Conservation (phyloP, 2,888 invertebrate genomes). For the Sussaba pulchella region DNA sequence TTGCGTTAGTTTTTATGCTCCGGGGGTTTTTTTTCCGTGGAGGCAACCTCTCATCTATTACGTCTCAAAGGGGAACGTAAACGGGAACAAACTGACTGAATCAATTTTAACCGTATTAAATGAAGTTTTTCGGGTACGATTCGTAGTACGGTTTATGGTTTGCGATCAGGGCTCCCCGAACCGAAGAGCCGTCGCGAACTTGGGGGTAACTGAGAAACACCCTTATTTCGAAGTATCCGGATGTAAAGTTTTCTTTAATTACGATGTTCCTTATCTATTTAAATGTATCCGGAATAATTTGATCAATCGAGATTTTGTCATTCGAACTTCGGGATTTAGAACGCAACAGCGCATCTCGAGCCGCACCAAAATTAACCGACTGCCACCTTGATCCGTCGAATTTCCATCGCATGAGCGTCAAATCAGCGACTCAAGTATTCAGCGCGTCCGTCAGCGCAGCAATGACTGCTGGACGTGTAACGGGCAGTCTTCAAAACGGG, state of each 20-base stretch:
- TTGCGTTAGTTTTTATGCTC: too few species aligned
- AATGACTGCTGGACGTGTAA: conserved; percentile 58
- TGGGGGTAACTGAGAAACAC: conserved; percentile 65
- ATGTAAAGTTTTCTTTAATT: conserved; percentile 68
- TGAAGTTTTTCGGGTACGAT: conserved; percentile 59
- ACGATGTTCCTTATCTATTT: conserved; percentile 67
- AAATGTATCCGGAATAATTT: conserved; percentile 71
- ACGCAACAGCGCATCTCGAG: conserved; percentile 52
- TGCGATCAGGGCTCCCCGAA: conserved; percentile 71
- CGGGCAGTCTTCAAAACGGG: conserved; percentile 61
- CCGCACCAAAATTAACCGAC: conserved; percentile 70
- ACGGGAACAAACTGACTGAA: conserved; percentile 19
- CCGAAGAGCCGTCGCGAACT: conserved; percentile 54
- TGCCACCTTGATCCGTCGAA: conserved; percentile 67
- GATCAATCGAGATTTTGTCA: conserved; percentile 51
- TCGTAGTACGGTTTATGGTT: conserved; percentile 66
- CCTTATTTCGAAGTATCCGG: conserved; percentile 58
- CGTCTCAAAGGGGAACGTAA: conserved; percentile 65
- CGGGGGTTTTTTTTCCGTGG: too few species aligned
- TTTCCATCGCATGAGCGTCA: conserved; percentile 72
- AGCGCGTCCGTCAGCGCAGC: conserved; percentile 70
- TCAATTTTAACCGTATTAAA: conserved; percentile 57
- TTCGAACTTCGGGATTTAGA: conserved; percentile 63
- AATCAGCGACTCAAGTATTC: conserved; percentile 71
- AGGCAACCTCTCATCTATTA: conserved; percentile 5